These are phyloP conservation scores for Strigamia crassipes DNA, from an alignment of 2,888 invertebrate species.

Conservation along the genomic window DNA sequence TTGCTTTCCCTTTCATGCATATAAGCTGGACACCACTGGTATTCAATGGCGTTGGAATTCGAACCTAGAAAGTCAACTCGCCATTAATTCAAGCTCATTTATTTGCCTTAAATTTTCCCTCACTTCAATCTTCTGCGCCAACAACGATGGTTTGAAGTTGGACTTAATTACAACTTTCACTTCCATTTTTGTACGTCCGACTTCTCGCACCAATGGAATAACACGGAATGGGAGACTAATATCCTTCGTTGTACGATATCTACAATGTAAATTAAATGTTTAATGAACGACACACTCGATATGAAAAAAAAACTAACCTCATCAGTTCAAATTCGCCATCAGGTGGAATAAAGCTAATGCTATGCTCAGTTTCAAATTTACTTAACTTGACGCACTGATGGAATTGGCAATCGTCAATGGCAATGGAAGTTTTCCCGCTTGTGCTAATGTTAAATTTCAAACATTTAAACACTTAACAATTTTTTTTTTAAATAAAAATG, in stretches of 20 bases:
- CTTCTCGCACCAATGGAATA: constrained; percentile 96
- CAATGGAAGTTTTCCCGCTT: constrained; percentile 97
- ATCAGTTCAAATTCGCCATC: constrained; percentile 99
- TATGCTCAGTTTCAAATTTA: constrained; percentile 99
- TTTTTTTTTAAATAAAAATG: not conserved
- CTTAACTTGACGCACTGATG: constrained; percentile 99
- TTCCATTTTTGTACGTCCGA: constrained; percentile 99
- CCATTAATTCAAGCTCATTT: not conserved
- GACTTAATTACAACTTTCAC: constrained; percentile 99
- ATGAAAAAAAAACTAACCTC: constrained; percentile 67
- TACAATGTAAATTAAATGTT: constrained; percentile 56
- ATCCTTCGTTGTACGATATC: constrained; percentile 98
- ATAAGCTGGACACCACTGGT: constrained; percentile 98
- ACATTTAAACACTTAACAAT: too few relatives aligned
- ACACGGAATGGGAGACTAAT: constrained; percentile 99
- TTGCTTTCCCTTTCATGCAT: constrained; percentile 98
- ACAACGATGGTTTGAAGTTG: constrained; percentile 95
- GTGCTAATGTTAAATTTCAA: constrained; percentile 24
- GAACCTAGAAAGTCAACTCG: constrained; percentile 59
- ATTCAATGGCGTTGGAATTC: constrained; percentile 97
- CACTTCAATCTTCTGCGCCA: constrained; percentile 99
- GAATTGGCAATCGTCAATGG: constrained; percentile 99
- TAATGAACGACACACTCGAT: not conserved
- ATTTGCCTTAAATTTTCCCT: not conserved
- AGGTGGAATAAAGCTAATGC: constrained; percentile 99